Conservation (phyloP, 2,113 vertebrate genomes). For the Percopsis transmontana region DNA sequence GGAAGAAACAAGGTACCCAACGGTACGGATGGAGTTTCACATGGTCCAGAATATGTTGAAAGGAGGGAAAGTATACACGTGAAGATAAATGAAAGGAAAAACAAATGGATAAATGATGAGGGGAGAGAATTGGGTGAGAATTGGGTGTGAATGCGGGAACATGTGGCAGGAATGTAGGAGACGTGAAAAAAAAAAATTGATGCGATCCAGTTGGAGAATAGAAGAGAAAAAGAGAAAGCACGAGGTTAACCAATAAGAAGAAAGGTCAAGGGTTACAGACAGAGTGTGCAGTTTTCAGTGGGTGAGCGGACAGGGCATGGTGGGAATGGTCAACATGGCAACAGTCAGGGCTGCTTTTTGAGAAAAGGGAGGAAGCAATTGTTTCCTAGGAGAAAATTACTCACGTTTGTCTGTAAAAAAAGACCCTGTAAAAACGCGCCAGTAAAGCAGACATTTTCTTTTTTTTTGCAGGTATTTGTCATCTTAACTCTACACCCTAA, state of each 20-base stretch:
- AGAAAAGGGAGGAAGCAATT: constrained; percentile 9
- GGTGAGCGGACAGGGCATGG: background rate
- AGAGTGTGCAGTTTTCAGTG: constrained; percentile 14
- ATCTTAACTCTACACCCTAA: no score
- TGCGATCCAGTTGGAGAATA: constrained; percentile 55
- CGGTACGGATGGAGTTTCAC: background rate
- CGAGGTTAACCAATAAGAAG: constrained; percentile 58
- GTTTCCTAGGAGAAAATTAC: background rate
- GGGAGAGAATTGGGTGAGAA: background rate
- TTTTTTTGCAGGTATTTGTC: no score
- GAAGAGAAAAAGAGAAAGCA: constrained; percentile 64
- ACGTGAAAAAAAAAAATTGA: background rate
- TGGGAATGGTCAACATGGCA: constrained; percentile 34
- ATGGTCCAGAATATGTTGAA: background rate
- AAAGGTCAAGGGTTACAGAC: constrained; percentile 52
- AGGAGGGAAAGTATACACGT: background rate
- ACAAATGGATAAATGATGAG: background rate
- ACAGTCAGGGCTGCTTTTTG: constrained; percentile 49
- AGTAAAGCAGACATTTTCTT: no score
- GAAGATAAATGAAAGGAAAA: background rate
- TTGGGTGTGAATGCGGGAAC: background rate
- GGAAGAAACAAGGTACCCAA: background rate
- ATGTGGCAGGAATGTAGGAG: background rate
- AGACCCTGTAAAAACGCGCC: no score
- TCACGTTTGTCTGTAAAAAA: background rate